Percentiles rank a stretch among this genome's conserved stretches.
phyloP scores from a whole-genome alignment of 2,888 invertebrate genomes.

The Habroteleia sp. region DNA sequence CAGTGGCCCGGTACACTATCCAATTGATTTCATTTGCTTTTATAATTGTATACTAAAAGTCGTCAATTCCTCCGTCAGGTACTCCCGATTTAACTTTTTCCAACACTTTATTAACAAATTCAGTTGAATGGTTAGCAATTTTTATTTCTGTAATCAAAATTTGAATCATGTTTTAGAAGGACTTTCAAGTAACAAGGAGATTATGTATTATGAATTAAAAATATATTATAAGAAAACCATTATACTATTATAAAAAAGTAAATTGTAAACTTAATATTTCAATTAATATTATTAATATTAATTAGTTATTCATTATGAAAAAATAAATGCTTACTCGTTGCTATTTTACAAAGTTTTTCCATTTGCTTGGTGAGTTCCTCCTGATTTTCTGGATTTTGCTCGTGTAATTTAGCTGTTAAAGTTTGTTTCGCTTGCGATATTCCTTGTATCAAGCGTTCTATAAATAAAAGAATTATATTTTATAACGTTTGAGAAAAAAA shows the following conservation, averaged over 20 bases:
- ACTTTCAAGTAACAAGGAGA: too few species aligned
- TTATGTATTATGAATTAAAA: too few species aligned
- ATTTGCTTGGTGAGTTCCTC: slow-evolving; percentile 87
- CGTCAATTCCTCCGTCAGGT: slow-evolving; percentile 89
- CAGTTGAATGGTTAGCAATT: slow-evolving; percentile 95
- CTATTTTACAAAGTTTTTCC: slow-evolving; percentile 86
- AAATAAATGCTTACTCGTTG: slow-evolving; percentile 85
- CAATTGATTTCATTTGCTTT: slow-evolving; percentile 9
- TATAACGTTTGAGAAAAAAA: too few species aligned
- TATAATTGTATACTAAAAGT: slow-evolving; percentile 82
- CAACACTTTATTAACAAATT: slow-evolving; percentile 95
- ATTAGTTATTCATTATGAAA: background rate
- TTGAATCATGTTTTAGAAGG: slow-evolving; percentile 3
- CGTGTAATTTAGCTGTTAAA: slow-evolving; percentile 85
- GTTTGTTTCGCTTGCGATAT: slow-evolving; percentile 90
- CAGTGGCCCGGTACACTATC: slow-evolving; percentile 5
- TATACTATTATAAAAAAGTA: too few species aligned
- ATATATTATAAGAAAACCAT: too few species aligned
- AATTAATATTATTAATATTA: too few species aligned
- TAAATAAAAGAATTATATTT: too few species aligned
- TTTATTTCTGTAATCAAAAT: slow-evolving; percentile 85
- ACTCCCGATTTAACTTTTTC: slow-evolving; percentile 92
- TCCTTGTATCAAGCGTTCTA: slow-evolving; percentile 89
- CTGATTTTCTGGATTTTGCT: slow-evolving; percentile 82
- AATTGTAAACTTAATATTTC: too few species aligned